phyloP scores from a whole-genome alignment of 2,113 vertebrate genomes.

The Lutjanus erythropterus region DNA sequence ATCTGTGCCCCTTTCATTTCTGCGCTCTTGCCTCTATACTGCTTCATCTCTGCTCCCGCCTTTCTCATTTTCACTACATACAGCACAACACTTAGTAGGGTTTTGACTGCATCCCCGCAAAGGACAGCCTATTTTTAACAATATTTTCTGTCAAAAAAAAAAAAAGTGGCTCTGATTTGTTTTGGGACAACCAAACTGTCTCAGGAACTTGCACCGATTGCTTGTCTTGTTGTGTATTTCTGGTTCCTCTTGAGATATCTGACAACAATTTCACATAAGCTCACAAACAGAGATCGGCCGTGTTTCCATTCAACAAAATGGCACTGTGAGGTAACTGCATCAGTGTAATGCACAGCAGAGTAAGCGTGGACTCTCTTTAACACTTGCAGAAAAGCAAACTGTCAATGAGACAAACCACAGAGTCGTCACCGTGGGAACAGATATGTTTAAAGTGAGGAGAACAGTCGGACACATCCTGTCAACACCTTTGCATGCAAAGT shows the following conservation, averaged over 20 bases:
- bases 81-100: neutral
- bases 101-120: neutral
- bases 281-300: conserved; percentile 10
- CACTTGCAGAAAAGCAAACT: neutral
- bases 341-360: neutral
- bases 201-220: conserved; percentile 25
- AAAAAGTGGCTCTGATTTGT: conserved; percentile 11
- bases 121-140: neutral
- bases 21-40: conserved; percentile 11
- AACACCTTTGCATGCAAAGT: conserved; percentile 55
- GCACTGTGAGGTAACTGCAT: conserved; percentile 23
- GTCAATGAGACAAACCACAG: neutral
- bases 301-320: conserved; percentile 59
- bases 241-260: conserved; percentile 26
- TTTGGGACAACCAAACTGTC: conserved; percentile 16
- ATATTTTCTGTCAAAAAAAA: neutral
- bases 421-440: neutral
- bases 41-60: conserved; percentile 19
- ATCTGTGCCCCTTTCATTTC: conserved; percentile 60
- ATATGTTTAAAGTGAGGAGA: neutral
- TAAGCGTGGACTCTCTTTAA: neutral
- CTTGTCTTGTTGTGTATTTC: conserved; percentile 32
- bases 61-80: conserved; percentile 35
- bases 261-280: conserved; percentile 43
- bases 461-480: neutral